Conservation (phyloP, 37 sponge, comb jelly and placozoan species). For the Aphrocallistes beatrix region DNA sequence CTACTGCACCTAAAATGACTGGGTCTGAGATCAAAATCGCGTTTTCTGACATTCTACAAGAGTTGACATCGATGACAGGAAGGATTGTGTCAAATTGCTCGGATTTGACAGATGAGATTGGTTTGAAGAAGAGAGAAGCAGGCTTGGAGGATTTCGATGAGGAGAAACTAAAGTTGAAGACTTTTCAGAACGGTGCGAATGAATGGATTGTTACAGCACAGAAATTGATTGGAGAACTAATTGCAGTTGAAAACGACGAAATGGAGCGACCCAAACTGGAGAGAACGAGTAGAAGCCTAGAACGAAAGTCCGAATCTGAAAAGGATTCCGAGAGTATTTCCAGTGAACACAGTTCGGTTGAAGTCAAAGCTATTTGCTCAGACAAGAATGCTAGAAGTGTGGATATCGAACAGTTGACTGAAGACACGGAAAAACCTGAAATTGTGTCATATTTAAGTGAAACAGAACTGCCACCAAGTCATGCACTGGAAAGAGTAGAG, state of each 20-base stretch:
- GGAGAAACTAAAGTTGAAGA: neutral
- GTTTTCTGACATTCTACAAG: neutral
- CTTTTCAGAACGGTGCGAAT: neutral
- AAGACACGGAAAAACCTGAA: neutral
- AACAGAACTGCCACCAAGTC: conserved; percentile 1
- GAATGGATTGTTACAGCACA: neutral
- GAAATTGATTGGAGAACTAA: neutral
- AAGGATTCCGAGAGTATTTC: neutral
- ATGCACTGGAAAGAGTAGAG: neutral
- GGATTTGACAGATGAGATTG: neutral
- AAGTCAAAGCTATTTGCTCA: neutral
- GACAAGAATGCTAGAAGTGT: neutral
- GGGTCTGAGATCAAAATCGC: neutral
- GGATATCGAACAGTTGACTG: neutral
- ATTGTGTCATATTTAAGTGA: neutral
- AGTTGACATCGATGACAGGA: neutral
- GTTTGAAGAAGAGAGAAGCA: neutral
- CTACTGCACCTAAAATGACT: neutral
- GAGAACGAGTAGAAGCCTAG: neutral
- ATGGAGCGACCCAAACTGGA: neutral
- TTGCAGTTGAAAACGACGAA: neutral
- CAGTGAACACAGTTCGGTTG: neutral
- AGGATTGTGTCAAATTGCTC: neutral
- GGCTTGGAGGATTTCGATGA: neutral
- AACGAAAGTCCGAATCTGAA: neutral